Percentiles rank a stretch among this genome's conserved stretches.
These are phyloP conservation scores for Pica pica DNA, from an alignment of 2,113 vertebrate genomes.

Conservation along the genomic window DNA sequence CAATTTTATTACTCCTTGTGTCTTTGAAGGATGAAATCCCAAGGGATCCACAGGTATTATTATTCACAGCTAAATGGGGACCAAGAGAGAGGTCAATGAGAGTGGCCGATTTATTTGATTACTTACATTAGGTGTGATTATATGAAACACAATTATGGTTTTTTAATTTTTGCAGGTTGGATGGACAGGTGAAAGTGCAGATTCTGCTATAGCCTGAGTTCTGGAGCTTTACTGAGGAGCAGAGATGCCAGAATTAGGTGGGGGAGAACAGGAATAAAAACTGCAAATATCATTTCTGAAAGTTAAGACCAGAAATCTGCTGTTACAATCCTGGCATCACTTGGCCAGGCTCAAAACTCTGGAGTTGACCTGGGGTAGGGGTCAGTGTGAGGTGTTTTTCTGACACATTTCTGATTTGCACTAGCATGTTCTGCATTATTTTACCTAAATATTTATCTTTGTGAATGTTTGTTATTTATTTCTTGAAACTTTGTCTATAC, in stretches of 20 bases:
- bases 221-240: background rate
- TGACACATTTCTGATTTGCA: background rate
- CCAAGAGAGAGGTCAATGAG: background rate
- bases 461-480: background rate
- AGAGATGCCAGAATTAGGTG: background rate
- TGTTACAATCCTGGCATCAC: background rate
- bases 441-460: background rate
- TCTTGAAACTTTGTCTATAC: background rate
- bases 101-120: background rate
- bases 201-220: background rate
- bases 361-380: background rate
- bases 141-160: background rate
- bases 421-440: background rate
- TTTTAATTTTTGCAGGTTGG: background rate
- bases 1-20: background rate
- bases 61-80: background rate
- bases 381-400: background rate
- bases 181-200: background rate
- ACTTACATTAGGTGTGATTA: background rate
- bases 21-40: background rate
- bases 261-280: accelerated
- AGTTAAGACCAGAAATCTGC: background rate
- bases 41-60: background rate
- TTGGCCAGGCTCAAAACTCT: background rate
- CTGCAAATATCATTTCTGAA: background rate